These are phyloP conservation scores for Formica aserva DNA, from an alignment of 2,888 invertebrate species.

Conservation along the genomic window DNA sequence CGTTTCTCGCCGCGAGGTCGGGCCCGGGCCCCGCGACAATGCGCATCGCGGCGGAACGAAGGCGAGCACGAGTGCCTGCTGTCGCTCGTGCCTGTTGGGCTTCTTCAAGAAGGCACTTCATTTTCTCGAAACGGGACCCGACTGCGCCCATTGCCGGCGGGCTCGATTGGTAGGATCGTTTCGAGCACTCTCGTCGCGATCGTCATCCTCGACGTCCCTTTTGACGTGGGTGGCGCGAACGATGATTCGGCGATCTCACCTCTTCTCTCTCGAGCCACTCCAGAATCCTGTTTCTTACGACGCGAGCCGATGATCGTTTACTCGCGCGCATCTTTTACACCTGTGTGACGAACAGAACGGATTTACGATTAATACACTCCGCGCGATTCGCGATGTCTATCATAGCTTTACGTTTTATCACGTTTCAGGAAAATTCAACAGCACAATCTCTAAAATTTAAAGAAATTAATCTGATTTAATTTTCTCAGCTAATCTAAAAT, in stretches of 20 bases:
- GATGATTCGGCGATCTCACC: constrained; percentile 70
- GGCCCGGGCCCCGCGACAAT: constrained; percentile 52
- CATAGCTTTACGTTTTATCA: constrained; percentile 17
- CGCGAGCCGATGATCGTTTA: constrained; percentile 50
- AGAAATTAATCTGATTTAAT: background rate
- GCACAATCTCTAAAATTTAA: background rate
- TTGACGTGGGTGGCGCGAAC: constrained; percentile 68
- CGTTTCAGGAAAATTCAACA: background rate
- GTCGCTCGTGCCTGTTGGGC: constrained; percentile 57
- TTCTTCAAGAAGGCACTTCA: constrained; percentile 58
- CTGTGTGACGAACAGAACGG: constrained; percentile 35
- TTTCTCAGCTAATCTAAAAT: background rate
- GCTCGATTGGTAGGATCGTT: constrained; percentile 67
- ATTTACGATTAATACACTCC: constrained; percentile 42
- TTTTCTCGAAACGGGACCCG: constrained; percentile 65
- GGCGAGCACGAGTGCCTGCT: constrained; percentile 65
- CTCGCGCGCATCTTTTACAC: constrained; percentile 45
- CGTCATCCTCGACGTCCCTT: constrained; percentile 53
- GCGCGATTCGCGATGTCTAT: constrained; percentile 43
- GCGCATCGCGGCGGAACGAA: constrained; percentile 51
- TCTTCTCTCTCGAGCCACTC: constrained; percentile 54
- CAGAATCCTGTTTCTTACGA: constrained; percentile 55
- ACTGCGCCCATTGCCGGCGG: constrained; percentile 60
- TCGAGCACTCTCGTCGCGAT: constrained; percentile 63
- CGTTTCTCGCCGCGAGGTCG: constrained; percentile 60